Percentiles rank a stretch among this genome's conserved stretches.
Conservation (phyloP, 2,888 invertebrate genomes). For the Cremastinae sp. region DNA sequence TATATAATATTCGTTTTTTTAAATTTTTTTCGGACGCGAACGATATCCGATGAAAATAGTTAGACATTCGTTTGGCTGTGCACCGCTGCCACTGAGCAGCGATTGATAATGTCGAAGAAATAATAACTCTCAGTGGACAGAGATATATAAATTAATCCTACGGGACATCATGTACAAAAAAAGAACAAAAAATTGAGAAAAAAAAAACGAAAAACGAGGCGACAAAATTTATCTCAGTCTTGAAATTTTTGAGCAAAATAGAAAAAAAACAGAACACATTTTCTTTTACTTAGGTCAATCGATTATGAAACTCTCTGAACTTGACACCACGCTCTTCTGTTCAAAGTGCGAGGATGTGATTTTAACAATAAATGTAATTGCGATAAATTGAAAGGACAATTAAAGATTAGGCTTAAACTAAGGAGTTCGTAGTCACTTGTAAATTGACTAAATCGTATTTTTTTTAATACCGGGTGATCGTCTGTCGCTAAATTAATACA, state of each 20-base stretch:
- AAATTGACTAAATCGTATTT: slow-evolving; percentile 58
- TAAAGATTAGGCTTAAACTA: slow-evolving; percentile 53
- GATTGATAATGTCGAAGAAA: slow-evolving; percentile 31
- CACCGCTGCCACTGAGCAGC: slow-evolving; percentile 35
- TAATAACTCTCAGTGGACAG: slow-evolving; percentile 47
- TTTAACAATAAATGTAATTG: slow-evolving; percentile 39
- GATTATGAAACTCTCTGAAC: slow-evolving; percentile 55
- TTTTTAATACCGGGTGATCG: slow-evolving; percentile 43
- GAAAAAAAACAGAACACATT: slow-evolving; percentile 43
- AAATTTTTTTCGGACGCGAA: slow-evolving; percentile 1
- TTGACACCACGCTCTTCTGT: slow-evolving; percentile 20
- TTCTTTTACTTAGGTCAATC: slow-evolving; percentile 56
- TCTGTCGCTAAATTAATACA: slow-evolving; percentile 38
- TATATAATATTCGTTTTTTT: slow-evolving; percentile 28
- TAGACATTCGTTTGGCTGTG: slow-evolving; percentile 34
- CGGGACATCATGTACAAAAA: slow-evolving; percentile 59
- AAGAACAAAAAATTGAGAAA: slow-evolving; percentile 34
- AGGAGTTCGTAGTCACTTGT: slow-evolving; percentile 59
- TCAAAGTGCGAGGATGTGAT: slow-evolving; percentile 50
- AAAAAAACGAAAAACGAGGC: slow-evolving; percentile 27
- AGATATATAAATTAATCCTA: slow-evolving; percentile 47
- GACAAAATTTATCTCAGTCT: slow-evolving; percentile 63
- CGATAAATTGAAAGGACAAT: slow-evolving; percentile 37
- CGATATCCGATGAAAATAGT: slow-evolving; percentile 27
- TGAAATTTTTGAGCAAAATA: slow-evolving; percentile 63